Base-by-base conservation (phyloP, 2,797 vertebrate genomes). In the Hoplostethus mediterraneus region DNA sequence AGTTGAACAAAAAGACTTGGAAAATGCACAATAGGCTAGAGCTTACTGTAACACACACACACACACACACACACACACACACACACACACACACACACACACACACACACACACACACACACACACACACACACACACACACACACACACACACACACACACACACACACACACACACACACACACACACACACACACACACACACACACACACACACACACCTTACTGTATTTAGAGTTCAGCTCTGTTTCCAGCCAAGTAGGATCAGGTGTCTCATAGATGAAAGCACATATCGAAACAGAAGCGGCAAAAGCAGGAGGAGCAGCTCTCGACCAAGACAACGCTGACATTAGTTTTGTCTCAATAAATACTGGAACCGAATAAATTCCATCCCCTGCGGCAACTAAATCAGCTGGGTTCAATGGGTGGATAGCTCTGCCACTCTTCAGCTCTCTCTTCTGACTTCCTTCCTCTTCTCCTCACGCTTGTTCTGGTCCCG, bases 181-280 rank as follows among this genome's bases (percentile, higher is more conserved):
- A 60, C 40, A 44, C 31, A 53, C 16, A 66, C 61, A 83, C 13
- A 82, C 21, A 21, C 21, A 21, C 21, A 21, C 21, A 21, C 21
- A 21, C 21, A 21, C 21, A 21, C 21, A 21, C 21, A 21, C 21
- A 21, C 21, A 21, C 21, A 21, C 21, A 21, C 21, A 21, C 21
- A 21, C 21, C 92, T 93, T 93, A 90, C 91, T 90, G 88, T 91
- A 84, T 84, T 81, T 67, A 73, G 84, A 87, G 66, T 79, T 79
- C 69, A 74, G 81, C 78, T 84, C 77, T 72, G 31, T 87, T 75
- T 84, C 71, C 73, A 80, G 81, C 55, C 73, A 83, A 83, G 73
- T 77, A 77, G 53, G 71, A 82, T 89, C 83, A 87, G 75, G 68
- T 85, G 79, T 88, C 67, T 79, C 73, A 71, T 52, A 74, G 82